Conservation (phyloP, 2,113 vertebrate genomes). For the Aplodontia rufa region DNA sequence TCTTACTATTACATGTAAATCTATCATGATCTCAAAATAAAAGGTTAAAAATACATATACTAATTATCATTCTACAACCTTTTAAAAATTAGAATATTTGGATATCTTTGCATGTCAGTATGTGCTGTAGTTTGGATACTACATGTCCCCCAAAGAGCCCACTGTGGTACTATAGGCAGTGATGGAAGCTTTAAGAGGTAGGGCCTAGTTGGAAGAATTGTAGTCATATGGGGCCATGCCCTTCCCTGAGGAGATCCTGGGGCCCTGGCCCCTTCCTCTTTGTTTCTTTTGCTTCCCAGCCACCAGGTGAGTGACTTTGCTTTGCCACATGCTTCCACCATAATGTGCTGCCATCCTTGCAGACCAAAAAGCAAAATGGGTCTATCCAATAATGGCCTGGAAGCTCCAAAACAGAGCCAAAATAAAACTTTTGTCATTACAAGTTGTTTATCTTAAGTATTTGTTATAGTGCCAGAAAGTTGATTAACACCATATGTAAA, state of each 20-base stretch:
- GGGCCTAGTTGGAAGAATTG: neutral
- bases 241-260: neutral
- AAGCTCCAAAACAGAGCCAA: too few species aligned
- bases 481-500: neutral
- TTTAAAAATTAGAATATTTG: neutral
- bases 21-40: neutral
- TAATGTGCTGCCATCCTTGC: neutral
- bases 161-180: neutral
- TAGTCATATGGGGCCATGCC: neutral
- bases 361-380: too few species aligned
- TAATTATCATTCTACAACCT: neutral
- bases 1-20: neutral
- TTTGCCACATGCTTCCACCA: neutral
- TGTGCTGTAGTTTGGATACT: neutral
- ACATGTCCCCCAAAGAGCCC: too few species aligned
- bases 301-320: neutral
- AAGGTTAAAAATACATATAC: neutral
- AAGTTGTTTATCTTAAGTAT: neutral
- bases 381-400: too few species aligned
- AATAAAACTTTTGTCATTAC: too few species aligned
- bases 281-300: neutral
- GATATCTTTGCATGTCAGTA: neutral
- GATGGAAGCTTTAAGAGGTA: neutral
- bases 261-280: neutral
- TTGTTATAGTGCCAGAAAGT: neutral